Evolutionary conservation across 1,140 invertebrate species (phyloP).

Genomic region (Oncopodura yosiiana): DNA sequence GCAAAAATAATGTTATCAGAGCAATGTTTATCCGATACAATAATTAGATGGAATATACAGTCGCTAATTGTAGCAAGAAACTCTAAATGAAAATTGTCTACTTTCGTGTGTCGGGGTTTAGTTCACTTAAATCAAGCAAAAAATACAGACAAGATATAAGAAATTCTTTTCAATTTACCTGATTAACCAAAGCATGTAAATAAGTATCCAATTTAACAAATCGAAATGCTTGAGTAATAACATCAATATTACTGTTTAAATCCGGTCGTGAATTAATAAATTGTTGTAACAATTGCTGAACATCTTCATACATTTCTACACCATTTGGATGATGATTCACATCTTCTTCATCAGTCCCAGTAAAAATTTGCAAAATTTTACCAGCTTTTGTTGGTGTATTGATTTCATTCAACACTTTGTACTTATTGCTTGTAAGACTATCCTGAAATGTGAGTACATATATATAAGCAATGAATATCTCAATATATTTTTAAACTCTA

Average conservation of each 20-base stretch:
- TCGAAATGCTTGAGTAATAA: slow-evolving; percentile 31
- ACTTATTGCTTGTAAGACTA: slow-evolving; percentile 7
- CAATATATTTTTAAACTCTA: too few relatives aligned
- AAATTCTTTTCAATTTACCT: slow-evolving; percentile 17
- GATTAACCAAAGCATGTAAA: slow-evolving; percentile 17
- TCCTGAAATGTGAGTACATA: too few relatives aligned
- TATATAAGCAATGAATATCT: too few relatives aligned
- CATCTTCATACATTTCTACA: slow-evolving; percentile 12
- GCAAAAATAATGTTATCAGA: too few relatives aligned
- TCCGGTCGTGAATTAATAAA: slow-evolving; percentile 19
- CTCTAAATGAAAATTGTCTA: background rate
- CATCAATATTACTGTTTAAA: slow-evolving; percentile 13
- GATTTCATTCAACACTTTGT: background rate
- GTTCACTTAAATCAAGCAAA: background rate
- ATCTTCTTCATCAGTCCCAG: background rate
- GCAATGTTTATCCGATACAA: too few relatives aligned
- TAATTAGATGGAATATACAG: too few relatives aligned
- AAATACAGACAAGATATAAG: background rate
- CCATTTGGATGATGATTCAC: background rate
- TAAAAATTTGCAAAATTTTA: background rate
- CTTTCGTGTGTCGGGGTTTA: background rate
- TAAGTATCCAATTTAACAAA: slow-evolving; percentile 28
- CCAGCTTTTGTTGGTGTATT: background rate
- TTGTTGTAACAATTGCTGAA: slow-evolving; percentile 11
- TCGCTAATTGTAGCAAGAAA: background rate